These are phyloP conservation scores for Heteromormyrus szaboi DNA, from an alignment of 2,797 vertebrate genomes.

Conservation along the genomic window DNA sequence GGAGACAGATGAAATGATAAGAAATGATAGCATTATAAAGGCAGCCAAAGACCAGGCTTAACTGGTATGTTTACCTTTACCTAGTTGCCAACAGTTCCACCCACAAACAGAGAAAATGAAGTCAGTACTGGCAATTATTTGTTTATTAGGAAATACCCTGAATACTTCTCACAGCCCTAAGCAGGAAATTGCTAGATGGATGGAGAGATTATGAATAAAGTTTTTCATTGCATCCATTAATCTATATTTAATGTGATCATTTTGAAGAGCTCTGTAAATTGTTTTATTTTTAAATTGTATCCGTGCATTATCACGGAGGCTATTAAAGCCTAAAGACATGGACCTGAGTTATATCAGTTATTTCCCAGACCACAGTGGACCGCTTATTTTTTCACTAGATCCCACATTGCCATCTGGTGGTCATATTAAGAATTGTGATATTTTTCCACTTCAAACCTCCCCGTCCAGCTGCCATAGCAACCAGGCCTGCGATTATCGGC, in stretches of 20 bases:
- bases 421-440: constrained; percentile 8
- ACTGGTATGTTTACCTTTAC: background rate
- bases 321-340: background rate
- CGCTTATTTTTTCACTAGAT: background rate
- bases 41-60: background rate
- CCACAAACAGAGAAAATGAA: background rate
- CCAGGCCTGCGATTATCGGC: constrained; percentile 33
- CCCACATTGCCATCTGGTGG: constrained; percentile 25
- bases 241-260: background rate
- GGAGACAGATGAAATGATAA: background rate
- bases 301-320: background rate
- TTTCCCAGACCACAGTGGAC: background rate
- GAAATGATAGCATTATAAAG: background rate
- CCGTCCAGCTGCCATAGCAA: constrained; percentile 59
- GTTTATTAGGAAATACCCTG: background rate
- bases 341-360: background rate
- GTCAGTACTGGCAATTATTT: background rate
- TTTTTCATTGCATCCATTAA: background rate
- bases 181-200: background rate
- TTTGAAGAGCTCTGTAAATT: background rate
- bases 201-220: background rate
- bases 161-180: background rate
- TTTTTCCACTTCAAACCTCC: constrained; percentile 29
- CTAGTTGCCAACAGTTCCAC: background rate
- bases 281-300: background rate